These are phyloP conservation scores for Eristalis tenax DNA, from an alignment of 2,888 invertebrate genomes.

Conservation along the genomic window DNA sequence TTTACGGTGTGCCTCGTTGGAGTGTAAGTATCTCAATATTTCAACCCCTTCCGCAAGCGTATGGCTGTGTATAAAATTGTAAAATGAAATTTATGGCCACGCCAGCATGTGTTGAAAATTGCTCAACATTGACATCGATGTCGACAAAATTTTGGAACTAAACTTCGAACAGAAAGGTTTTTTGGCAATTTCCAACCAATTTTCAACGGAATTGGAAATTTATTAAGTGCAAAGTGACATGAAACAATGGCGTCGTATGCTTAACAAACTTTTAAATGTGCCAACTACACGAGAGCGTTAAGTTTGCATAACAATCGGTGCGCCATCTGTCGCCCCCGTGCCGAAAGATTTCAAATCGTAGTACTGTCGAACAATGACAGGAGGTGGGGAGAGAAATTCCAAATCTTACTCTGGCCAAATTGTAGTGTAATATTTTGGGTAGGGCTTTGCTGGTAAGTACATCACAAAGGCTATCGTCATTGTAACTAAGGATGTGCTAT, in stretches of 20 bases:
- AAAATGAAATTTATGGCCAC: slow-evolving; percentile 78
- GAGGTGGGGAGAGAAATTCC: background rate
- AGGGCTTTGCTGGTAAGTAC: slow-evolving; percentile 35
- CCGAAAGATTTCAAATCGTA: slow-evolving; percentile 56
- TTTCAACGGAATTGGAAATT: slow-evolving; percentile 73
- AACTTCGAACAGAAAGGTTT: slow-evolving; percentile 53
- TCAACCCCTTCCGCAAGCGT: slow-evolving; percentile 30
- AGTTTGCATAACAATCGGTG: slow-evolving; percentile 66
- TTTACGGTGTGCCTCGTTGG: slow-evolving; percentile 25
- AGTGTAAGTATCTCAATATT: slow-evolving; percentile 7
- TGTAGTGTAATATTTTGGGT: slow-evolving; percentile 30
- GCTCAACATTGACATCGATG: slow-evolving; percentile 75
- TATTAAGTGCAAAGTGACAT: slow-evolving; percentile 74
- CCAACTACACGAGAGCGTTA: slow-evolving; percentile 68
- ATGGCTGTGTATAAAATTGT: slow-evolving; percentile 72
- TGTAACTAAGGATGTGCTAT: slow-evolving; percentile 31
- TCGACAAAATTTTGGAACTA: slow-evolving; percentile 72
- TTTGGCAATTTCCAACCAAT: slow-evolving; percentile 73
- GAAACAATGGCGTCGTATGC: slow-evolving; percentile 74
- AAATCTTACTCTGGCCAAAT: slow-evolving; percentile 42
- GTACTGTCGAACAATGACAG: slow-evolving; percentile 58
- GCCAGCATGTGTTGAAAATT: slow-evolving; percentile 80
- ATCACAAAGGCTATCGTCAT: slow-evolving; percentile 48
- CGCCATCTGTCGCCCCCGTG: slow-evolving; percentile 60
- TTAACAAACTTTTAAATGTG: slow-evolving; percentile 72